Conservation (phyloP, 1,140 invertebrate species). For the Macrobrachium nipponense region DNA sequence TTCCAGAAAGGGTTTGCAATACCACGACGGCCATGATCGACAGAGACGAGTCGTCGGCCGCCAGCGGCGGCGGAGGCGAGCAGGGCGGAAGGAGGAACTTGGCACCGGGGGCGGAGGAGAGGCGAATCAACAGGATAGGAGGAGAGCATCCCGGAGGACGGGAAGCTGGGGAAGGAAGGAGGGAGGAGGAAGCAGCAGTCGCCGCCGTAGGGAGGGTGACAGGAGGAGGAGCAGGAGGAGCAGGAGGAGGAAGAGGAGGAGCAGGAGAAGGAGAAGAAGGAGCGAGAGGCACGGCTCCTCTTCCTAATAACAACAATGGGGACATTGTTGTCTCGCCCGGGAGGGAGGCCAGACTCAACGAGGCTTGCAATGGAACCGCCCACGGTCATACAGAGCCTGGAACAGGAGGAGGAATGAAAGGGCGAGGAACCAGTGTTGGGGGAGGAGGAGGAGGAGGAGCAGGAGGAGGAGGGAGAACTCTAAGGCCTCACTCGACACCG, state of each 20-base stretch:
- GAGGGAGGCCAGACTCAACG: not conserved
- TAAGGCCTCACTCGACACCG: conserved; percentile 73
- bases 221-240: not conserved
- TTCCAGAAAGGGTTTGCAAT: too few species aligned
- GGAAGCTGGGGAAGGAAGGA: not conserved
- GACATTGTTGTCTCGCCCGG: not conserved
- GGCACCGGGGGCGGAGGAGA: too few species aligned
- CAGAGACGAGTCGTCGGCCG: too few species aligned
- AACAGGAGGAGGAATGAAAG: conserved; percentile 9
- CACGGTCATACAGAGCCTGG: too few species aligned
- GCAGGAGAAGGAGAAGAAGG: too few species aligned
- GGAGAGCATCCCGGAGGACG: not conserved
- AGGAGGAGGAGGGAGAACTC: conserved; percentile 4
- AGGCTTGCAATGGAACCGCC: not conserved
- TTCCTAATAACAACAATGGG: not conserved
- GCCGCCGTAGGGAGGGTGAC: too few species aligned
- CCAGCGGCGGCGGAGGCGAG: too few species aligned
- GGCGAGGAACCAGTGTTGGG: not conserved
- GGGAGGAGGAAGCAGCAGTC: too few species aligned
- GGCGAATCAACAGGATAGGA: not conserved
- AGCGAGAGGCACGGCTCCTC: not conserved
- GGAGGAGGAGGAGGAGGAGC: conserved; percentile 4
- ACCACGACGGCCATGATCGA: too few species aligned
- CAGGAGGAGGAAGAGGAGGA: too few species aligned
- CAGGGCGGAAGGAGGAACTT: too few species aligned